Conservation (phyloP, 1,140 invertebrate genomes). For the Ceratina calcarata region DNA sequence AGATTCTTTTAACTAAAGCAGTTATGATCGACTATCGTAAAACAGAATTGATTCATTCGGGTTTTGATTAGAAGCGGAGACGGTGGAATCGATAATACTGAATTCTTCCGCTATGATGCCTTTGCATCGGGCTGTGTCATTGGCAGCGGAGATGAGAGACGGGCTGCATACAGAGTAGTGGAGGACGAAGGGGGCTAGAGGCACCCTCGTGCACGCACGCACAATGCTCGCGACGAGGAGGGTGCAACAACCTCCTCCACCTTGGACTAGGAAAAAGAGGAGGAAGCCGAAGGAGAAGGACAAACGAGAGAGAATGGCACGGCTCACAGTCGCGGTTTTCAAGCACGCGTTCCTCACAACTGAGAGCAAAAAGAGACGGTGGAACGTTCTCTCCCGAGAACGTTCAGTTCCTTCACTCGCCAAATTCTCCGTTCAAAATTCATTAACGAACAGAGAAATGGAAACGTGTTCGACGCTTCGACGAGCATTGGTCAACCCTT, state of each 20-base stretch:
- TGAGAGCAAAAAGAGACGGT: not conserved
- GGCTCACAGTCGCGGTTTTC: slow-evolving; percentile 41
- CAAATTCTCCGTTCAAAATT: not conserved
- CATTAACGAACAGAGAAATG: too few relatives aligned
- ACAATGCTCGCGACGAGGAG: slow-evolving; percentile 47
- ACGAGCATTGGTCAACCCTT: too few relatives aligned
- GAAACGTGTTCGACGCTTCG: too few relatives aligned
- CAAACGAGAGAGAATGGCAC: not conserved
- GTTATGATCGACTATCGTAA: not conserved
- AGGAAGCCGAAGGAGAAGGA: slow-evolving; percentile 39
- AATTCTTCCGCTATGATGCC: slow-evolving; percentile 33
- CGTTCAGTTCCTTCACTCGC: not conserved
- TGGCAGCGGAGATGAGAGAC: slow-evolving; percentile 30
- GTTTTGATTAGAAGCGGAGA: too few relatives aligned
- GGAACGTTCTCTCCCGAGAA: slow-evolving; percentile 6
- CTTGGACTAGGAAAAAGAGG: slow-evolving; percentile 48
- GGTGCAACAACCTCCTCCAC: slow-evolving; percentile 60
- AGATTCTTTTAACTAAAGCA: too few relatives aligned
- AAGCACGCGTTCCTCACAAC: slow-evolving; percentile 21
- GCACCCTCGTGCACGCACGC: slow-evolving; percentile 55
- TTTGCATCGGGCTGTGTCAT: slow-evolving; percentile 43
- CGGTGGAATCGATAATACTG: slow-evolving; percentile 42
- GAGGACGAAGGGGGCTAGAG: slow-evolving; percentile 46
- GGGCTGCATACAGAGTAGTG: slow-evolving; percentile 44
- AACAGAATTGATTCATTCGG: too few relatives aligned